A percentile compares a stretch with the other conserved stretches of the same genome.
These are phyloP conservation scores for Ctenoplectra terminalis DNA, from an alignment of 1,140 invertebrate species.

Conservation along the genomic window DNA sequence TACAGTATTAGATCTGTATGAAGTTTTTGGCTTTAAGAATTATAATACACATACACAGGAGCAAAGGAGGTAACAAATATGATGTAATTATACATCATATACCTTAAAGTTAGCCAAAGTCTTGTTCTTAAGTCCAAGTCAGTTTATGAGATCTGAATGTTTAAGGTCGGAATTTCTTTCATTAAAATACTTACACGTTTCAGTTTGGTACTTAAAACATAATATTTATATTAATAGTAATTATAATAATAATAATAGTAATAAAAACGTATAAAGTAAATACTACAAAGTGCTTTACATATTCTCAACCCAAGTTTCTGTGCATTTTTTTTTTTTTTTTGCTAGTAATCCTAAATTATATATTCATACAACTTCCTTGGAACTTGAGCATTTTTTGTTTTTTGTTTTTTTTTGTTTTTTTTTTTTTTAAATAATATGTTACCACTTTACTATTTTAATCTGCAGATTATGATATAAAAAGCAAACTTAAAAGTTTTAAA, in stretches of 20 bases:
- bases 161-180: conserved; percentile 34
- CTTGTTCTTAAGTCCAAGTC: conserved; percentile 43
- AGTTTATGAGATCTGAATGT: conserved; percentile 49
- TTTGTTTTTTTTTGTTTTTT: too few relatives aligned
- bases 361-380: conserved; percentile 15
- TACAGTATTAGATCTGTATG: conserved; percentile 53
- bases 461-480: conserved; percentile 51
- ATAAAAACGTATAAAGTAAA: conserved; percentile 24
- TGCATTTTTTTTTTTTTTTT: conserved; percentile 12
- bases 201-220: not conserved
- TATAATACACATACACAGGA: conserved; percentile 42
- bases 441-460: conserved; percentile 25
- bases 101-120: conserved; percentile 36
- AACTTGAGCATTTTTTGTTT: conserved; percentile 24
- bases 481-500: conserved; percentile 50
- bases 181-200: conserved; percentile 34
- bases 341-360: conserved; percentile 31
- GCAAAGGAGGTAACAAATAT: conserved; percentile 54
- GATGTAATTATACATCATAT: conserved; percentile 37
- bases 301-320: conserved; percentile 49
- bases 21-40: conserved; percentile 49
- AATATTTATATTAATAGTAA: not conserved
- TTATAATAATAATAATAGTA: conserved; percentile 2
- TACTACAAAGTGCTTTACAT: conserved; percentile 41
- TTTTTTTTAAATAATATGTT: conserved; percentile 22